phyloP scores from a whole-genome alignment of 2,113 vertebrate genomes.

The Phylloscopus trochilus region DNA sequence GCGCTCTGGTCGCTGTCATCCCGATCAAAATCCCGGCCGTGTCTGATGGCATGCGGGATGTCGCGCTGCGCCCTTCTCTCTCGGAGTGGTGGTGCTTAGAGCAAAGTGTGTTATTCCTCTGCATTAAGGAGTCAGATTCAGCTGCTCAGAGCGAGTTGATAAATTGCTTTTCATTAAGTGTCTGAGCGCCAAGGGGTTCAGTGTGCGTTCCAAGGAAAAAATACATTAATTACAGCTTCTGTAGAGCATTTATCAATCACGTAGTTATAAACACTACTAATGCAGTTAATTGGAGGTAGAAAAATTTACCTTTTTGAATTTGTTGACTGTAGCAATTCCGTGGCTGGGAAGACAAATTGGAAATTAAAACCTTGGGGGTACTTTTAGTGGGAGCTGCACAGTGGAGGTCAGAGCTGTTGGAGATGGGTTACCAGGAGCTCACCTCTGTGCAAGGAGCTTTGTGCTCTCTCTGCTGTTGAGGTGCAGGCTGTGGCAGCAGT shows the following conservation, averaged over 20 bases:
- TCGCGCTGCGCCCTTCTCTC: accelerated
- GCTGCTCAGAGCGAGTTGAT: constrained; percentile 59
- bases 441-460: accelerated
- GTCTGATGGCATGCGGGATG: background rate
- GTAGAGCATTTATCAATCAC: constrained; percentile 52
- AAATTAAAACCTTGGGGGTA: background rate
- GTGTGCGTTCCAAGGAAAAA: constrained; percentile 38
- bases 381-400: background rate
- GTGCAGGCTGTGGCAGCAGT: background rate
- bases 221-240: constrained; percentile 60
- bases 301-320: constrained; percentile 34
- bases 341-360: constrained; percentile 21
- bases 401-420: background rate
- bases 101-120: constrained; percentile 8
- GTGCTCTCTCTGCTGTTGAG: background rate
- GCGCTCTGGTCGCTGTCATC: background rate
- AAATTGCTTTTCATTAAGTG: constrained; percentile 67
- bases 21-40: background rate
- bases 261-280: constrained; percentile 43
- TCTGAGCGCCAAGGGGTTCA: constrained; percentile 44
- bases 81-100: background rate
- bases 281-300: constrained; percentile 39
- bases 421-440: background rate
- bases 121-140: constrained; percentile 27
- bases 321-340: constrained; percentile 16